Evolutionary conservation across 2,113 vertebrate species (phyloP).

Genomic region (Pycnonotus jocosus): DNA sequence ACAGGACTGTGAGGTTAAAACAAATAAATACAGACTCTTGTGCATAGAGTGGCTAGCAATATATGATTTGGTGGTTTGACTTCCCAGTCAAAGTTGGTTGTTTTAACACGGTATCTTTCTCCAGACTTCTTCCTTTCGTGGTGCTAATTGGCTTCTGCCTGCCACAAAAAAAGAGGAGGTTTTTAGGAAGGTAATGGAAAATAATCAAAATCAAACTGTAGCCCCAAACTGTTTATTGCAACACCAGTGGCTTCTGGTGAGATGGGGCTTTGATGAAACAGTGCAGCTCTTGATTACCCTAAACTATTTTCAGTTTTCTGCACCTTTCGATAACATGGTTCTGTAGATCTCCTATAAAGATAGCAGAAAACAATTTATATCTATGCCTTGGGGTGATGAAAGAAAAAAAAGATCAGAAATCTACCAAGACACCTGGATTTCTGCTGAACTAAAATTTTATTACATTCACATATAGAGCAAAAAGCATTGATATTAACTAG

Average conservation of each 20-base stretch:
- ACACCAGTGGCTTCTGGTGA: background rate
- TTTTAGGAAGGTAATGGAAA: background rate
- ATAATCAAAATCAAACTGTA: background rate
- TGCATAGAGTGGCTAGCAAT: background rate
- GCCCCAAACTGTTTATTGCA: background rate
- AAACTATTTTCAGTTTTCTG: background rate
- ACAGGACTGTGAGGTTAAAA: background rate
- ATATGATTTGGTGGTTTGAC: background rate
- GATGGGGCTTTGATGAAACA: background rate
- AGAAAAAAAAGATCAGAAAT: background rate
- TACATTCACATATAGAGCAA: background rate
- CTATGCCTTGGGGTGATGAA: background rate
- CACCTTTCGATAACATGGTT: background rate
- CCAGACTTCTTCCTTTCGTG: background rate
- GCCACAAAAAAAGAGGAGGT: background rate
- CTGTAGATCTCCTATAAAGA: background rate
- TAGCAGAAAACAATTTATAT: constrained; percentile 14
- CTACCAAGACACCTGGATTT: constrained; percentile 9
- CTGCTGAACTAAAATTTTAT: background rate
- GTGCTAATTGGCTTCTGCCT: background rate
- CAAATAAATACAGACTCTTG: background rate
- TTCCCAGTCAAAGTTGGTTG: background rate
- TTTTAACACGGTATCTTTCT: background rate
- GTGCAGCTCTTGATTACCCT: background rate
- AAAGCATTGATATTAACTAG: background rate